Percentiles rank a stretch among this genome's conserved stretches.
phyloP scores from a whole-genome alignment of 1,140 invertebrate species.

The Drosophila hydei region DNA sequence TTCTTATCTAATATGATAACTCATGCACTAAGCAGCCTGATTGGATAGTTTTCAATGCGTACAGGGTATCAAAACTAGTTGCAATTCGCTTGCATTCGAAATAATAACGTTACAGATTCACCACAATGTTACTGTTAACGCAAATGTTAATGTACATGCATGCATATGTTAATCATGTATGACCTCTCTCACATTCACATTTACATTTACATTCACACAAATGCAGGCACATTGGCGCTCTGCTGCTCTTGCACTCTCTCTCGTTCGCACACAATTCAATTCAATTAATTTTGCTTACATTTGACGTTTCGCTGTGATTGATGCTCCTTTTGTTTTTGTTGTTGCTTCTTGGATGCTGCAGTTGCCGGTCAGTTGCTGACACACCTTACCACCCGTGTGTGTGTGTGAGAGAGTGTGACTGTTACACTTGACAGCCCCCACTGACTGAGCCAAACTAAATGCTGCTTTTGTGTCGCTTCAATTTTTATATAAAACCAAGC shows the following conservation, averaged over 20 bases:
- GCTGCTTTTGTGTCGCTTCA: slow-evolving; percentile 75
- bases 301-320: slow-evolving; percentile 11
- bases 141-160: slow-evolving; percentile 1
- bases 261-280: slow-evolving; percentile 1
- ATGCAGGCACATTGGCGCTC: slow-evolving; percentile 7
- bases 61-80: slow-evolving; percentile 25
- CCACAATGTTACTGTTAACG: slow-evolving; percentile 17
- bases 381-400: slow-evolving; percentile 29
- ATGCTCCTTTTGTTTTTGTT: slow-evolving; percentile 11
- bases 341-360: slow-evolving; percentile 26
- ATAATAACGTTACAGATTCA: neutral
- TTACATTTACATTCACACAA: neutral
- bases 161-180: slow-evolving; percentile 7
- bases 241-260: neutral
- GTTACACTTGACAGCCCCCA: slow-evolving; percentile 56
- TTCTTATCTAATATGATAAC: too few species aligned
- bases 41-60: neutral
- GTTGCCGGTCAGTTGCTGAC: slow-evolving; percentile 31
- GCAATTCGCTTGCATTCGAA: slow-evolving; percentile 2
- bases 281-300: slow-evolving; percentile 42
- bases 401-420: slow-evolving; percentile 42
- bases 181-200: slow-evolving; percentile 9
- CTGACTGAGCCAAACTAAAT: slow-evolving; percentile 64
- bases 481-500: slow-evolving; percentile 73
- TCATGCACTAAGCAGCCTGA: neutral